Evolutionary conservation across 2,113 vertebrate species (phyloP).

Genomic region (Antigone vipio): DNA sequence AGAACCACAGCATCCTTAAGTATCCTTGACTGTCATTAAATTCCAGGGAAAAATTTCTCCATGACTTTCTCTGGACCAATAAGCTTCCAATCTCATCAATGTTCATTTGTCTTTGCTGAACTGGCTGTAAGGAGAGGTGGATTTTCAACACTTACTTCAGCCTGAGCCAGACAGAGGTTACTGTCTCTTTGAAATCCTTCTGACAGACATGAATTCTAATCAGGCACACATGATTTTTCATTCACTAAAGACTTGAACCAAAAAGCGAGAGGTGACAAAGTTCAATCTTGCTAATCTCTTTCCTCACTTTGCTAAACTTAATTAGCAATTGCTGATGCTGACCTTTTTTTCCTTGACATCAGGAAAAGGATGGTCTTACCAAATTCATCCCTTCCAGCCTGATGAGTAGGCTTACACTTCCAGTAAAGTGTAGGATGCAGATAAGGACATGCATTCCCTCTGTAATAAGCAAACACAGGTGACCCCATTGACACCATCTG

Average conservation of each 20-base stretch:
- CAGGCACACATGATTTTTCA: conserved; percentile 11
- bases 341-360: background rate
- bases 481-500: background rate
- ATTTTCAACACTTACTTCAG: background rate
- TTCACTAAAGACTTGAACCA: background rate
- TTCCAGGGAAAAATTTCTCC: background rate
- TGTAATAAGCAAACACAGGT: background rate
- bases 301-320: background rate
- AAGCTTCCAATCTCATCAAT: background rate
- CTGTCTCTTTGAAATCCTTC: conserved; percentile 20
- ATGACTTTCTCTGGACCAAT: background rate
- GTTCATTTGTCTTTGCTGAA: conserved; percentile 18
- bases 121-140: background rate
- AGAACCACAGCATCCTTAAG: background rate
- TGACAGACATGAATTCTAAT: conserved; percentile 18
- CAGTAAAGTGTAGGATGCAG: background rate
- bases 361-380: background rate
- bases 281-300: conserved; percentile 30
- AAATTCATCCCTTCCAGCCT: background rate
- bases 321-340: background rate
- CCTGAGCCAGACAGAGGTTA: background rate
- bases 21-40: background rate
- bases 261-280: background rate
- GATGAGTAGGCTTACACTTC: background rate
- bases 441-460: background rate